phyloP scores from a whole-genome alignment of 2,888 invertebrate genomes.

The Eupithecia centaureata region DNA sequence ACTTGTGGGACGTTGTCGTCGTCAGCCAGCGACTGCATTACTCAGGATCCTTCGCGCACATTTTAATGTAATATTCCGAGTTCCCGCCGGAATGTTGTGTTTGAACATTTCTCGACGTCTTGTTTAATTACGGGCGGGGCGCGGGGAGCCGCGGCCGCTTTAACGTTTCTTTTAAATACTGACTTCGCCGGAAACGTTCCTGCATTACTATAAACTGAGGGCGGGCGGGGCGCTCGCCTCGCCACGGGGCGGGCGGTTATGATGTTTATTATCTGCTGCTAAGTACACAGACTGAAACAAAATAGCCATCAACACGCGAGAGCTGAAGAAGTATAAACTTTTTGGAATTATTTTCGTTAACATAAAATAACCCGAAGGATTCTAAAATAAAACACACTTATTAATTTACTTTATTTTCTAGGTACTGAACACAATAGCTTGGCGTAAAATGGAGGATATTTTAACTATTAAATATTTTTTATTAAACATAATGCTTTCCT shows the following conservation, averaged over 20 bases:
- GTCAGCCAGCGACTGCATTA: conserved; percentile 58
- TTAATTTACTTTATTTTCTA: background rate
- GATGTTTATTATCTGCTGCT: conserved; percentile 12
- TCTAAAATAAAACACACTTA: background rate
- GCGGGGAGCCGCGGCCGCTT: conserved; percentile 22
- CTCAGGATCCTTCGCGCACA: conserved; percentile 55
- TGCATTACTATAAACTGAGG: conserved; percentile 41
- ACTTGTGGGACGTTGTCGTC: conserved; percentile 47
- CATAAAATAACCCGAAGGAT: conserved; percentile 7
- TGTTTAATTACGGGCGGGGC: conserved; percentile 51
- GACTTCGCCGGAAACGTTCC: conserved; percentile 43
- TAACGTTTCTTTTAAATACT: conserved; percentile 48
- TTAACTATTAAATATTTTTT: background rate
- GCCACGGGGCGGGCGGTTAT: conserved; percentile 5
- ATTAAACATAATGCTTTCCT: no score
- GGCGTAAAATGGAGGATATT: background rate
- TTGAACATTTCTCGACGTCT: conserved; percentile 52
- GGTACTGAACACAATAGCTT: background rate
- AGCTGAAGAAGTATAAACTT: conserved; percentile 2
- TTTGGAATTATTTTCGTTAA: background rate
- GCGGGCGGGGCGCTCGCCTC: background rate
- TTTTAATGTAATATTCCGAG: conserved; percentile 61
- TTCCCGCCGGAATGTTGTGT: conserved; percentile 54
- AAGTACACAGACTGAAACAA: conserved; percentile 2
- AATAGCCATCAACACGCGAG: conserved; percentile 13